Base-by-base conservation (phyloP, 2,113 vertebrate species). In the Ardeotis arabs region DNA sequence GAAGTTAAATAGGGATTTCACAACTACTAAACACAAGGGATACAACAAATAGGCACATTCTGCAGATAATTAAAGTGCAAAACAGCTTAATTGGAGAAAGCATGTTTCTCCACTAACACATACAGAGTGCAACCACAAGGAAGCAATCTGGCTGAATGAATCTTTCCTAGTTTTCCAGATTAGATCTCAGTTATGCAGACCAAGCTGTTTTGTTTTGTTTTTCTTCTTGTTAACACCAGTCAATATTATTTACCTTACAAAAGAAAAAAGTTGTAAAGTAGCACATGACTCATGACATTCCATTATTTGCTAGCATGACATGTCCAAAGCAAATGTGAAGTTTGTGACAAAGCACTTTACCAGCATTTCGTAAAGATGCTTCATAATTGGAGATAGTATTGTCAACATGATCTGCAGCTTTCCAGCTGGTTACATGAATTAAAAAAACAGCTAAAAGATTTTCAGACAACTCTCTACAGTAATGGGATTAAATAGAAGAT, bases 391-490 rank as follows among this genome's bases (percentile, higher is more conserved):
- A 94, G 81, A 94, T 64, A 90, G 76, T 41, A 97, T 35, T 93
- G 89, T 91, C 90, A 93, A 93, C 69, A 97, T 97, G 98, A 98
- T 98, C 97, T 98, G 98, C 95, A 98, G 93, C 84, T 95, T 97
- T 97, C 94, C 97, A 98, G 97, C 97, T 98, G 98, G 97, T 98
- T 96, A 96, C 80, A 92, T 97, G 95, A 98, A 97, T 98, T 87
- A 97, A 93, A 93, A 82, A 84, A 84, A 77, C 79, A 97, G 92
- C 89, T 59, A 89, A 93, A 91, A 91, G 74, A 96, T 72, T 95
- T 95, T 95, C 95, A 98, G 96, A 98, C 97, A 95, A 96, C 89
- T 98, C 97, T 97, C 96, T 93, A 98, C 76, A 96, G 96, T 96
- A 97, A 97, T 93, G 97, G 96, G 95, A 97, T 97, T 97, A 98